phyloP scores from a whole-genome alignment of 2,888 invertebrate species.

The Chorisops tibialis region DNA sequence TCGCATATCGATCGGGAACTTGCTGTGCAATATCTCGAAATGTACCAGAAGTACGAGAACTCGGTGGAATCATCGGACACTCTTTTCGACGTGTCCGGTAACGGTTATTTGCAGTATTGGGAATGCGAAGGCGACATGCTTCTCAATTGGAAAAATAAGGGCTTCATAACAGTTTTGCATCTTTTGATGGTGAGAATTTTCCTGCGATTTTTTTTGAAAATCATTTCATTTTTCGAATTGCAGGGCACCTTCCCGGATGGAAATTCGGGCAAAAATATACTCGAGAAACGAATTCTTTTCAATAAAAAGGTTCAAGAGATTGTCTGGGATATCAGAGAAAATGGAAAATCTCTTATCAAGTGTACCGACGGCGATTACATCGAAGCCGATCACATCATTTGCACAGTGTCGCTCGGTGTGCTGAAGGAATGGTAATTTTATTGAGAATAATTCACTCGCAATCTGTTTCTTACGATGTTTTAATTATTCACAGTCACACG shows the following conservation, averaged over 20 bases:
- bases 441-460: constrained; percentile 31
- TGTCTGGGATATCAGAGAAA: constrained; percentile 41
- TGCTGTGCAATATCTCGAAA: constrained; percentile 57
- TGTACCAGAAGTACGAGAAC: constrained; percentile 55
- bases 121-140: constrained; percentile 67
- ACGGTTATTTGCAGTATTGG: constrained; percentile 62
- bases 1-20: constrained; percentile 48
- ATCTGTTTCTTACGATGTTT: neutral
- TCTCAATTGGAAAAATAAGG: constrained; percentile 71
- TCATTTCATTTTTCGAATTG: neutral
- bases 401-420: constrained; percentile 61
- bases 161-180: constrained; percentile 65
- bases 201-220: neutral
- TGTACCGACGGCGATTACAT: constrained; percentile 51
- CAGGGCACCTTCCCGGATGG: constrained; percentile 6
- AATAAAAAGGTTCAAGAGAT: constrained; percentile 42
- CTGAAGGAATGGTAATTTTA: constrained; percentile 54
- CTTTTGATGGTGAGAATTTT: constrained; percentile 62
- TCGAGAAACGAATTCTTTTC: constrained; percentile 45
- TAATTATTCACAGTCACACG: constrained; percentile 33
- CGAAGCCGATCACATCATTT: constrained; percentile 60
- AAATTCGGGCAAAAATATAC: constrained; percentile 24
- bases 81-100: constrained; percentile 66
- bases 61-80: constrained; percentile 60
- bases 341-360: constrained; percentile 38